Evolutionary conservation across 37 sponge, comb jelly and placozoan genomes (phyloP), one percentile per base, ranked within the genome.

Genomic region (Theonella swinhoei): DNA sequence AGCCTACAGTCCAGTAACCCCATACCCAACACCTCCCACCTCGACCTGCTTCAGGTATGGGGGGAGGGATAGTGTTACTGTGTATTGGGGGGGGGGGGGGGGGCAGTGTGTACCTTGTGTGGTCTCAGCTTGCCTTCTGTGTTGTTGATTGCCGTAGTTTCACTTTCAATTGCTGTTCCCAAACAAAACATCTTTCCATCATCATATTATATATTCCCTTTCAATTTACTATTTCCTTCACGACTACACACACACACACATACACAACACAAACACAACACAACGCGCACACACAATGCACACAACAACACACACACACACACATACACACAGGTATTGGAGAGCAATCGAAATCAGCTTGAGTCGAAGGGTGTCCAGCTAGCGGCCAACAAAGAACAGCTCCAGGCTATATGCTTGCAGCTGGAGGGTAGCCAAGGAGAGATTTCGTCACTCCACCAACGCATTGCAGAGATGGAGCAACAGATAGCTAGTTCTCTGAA

Each of bases 31-130:
- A 83, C 76, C 37, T 67, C 84, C 36, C 74, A 83, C 37, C 84
- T 83, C 20, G 84, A 83, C 76, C 84, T 83, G 0, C 42, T 83
- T 3, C 84, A 83, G 84, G 84, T 65, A 42, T 75, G 76, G 1
- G 24, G 8, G 26, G 24, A 63, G 19, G 60, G 17, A 58, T 20
- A 58, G 60, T 58, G 17, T 19, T 19, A 58, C n/a, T n/a, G n/a
- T n/a, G n/a, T n/a, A n/a, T n/a, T n/a, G n/a, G n/a, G n/a, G n/a
- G n/a, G n/a, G n/a, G n/a, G n/a, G n/a, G n/a, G n/a, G n/a, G n/a
- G 14, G 14, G 54, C 14, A 14, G 54, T 47, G 54, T 47, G 14
- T 14, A 47, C 54, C 54, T 47, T 7, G 14, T 47, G 54, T 47
- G 54, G 54, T 47, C n/a, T n/a, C n/a, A n/a, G 60, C 17, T 11